Evolutionary conservation across 2,113 vertebrate genomes (phyloP), one percentile per base, ranked within the genome.

Genomic region (Pelodiscus sinensis): DNA sequence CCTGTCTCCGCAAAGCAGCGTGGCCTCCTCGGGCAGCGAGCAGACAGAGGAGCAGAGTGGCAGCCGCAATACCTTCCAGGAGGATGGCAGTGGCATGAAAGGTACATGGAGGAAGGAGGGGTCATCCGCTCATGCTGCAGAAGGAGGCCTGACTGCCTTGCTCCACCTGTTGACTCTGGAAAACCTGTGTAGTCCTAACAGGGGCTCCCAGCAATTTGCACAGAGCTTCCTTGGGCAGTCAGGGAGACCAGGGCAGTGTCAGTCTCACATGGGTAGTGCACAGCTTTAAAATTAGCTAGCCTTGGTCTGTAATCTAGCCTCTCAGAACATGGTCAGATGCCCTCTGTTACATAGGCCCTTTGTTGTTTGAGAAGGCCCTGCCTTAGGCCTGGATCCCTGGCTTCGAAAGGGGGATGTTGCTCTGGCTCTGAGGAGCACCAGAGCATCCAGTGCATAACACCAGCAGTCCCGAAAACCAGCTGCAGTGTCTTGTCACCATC

Each of bases 41-140:
- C 99, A 99, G 97, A 99, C 99, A 1, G 99, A 99, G 96, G 99
- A 99, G 35, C 98, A 98, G 94, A 95, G 98, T 86, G 98, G 98
- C 58, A 94, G 96, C 51, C 98, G 99, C 79, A 99, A 99, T 97
- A 99, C 98, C 83, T 99, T 99, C 96, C 98, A 99, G 92, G 99
- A 99, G 96, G 99, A 99, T 2, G 99, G 99, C 93, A 99, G 99
- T 50, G 99, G 99, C 95, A 99, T 99, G 99, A 99, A 99, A 99
- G 99, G 99, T 99, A 75, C 2, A 44, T 29, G 16, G 11, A 25
- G 27, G n/a, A 5, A 22, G 55, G 35, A 5, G 38, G 2, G 0
- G 7, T 16, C 2, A 6, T 4, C 4, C 15, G 16, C 29, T 27
- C 2, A 3, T 14, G 84, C 50, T 3, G 14, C 22, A 24, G 12